These are phyloP conservation scores for Tangara arthus DNA, from an alignment of 2,797 vertebrate species.

Conservation along the genomic window DNA sequence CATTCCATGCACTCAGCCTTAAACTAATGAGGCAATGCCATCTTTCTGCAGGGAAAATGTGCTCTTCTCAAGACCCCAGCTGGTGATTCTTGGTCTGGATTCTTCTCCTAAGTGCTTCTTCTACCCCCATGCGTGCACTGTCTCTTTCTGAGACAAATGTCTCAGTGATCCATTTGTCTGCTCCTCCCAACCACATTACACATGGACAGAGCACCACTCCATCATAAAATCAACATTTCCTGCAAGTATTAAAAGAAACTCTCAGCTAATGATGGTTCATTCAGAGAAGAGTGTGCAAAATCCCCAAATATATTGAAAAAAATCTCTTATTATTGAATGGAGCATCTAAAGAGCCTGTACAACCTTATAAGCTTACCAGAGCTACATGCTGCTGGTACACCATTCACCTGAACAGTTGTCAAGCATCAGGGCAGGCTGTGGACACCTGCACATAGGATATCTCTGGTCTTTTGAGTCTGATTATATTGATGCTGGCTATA, in stretches of 20 bases:
- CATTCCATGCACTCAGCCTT: not conserved
- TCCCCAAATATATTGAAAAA: not conserved
- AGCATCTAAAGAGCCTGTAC: not conserved
- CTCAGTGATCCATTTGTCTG: not conserved
- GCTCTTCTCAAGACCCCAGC: not conserved
- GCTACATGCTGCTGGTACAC: not conserved
- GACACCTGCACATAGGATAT: not conserved
- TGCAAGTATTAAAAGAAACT: not conserved
- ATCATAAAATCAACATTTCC: not conserved
- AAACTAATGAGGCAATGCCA: not conserved
- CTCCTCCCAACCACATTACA: not conserved
- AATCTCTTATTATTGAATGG: not conserved
- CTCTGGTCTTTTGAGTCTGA: not conserved
- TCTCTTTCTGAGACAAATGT: not conserved
- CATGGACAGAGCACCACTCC: not conserved
- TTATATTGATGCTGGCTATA: not conserved
- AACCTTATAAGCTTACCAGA: not conserved
- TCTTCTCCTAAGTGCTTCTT: not conserved
- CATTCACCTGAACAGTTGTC: not conserved
- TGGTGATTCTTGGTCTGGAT: not conserved
- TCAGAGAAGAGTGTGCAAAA: not conserved
- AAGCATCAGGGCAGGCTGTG: not conserved
- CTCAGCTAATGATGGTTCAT: not conserved
- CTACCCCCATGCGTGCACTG: fast-evolving
- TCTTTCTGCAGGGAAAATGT: not conserved